Base-by-base conservation (phyloP, 2,797 vertebrate genomes). In the Podargus strigoides region DNA sequence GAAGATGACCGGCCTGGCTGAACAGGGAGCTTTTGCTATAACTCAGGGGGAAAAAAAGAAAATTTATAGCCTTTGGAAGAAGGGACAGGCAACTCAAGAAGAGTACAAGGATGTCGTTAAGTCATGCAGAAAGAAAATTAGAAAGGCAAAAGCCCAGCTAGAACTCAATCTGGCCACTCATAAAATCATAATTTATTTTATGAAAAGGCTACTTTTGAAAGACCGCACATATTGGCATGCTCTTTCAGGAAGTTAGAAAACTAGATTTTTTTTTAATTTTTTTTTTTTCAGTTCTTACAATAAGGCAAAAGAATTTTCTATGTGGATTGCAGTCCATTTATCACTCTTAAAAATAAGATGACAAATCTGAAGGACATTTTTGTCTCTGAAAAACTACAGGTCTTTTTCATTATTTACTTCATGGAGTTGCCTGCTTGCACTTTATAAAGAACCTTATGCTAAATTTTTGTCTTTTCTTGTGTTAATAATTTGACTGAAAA, bases 171-270 rank as follows among this genome's bases (percentile, higher is more conserved):
- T n/a, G n/a, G n/a, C n/a, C n/a, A n/a, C n/a, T n/a, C n/a, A n/a
- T n/a, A n/a, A n/a, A n/a, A n/a, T n/a, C 62, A 50, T 92, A 83
- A 90, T 93, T 85, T 64, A 50, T 81, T 94, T 47, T 76, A 76
- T 80, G 22, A 83, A 73, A 92, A 85, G 60, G 27, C 72, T 85
- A 20, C 41, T 64, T 91, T 32, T 80, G 47, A 90, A 87, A 85
- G 41, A 41, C 41, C 17, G 21, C n/a, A 49, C 2, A 0, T 52
- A 44, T 22, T 53, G 46, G 44, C 59, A 39, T 82, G 72, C 27
- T 59, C 22, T 70, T 84, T 67, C 21, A 67, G 34, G 12, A 92
- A 56, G n/a, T 79, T 34, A 6, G 30, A 70, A 79, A 59, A 42
- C 10, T 3, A 3, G n/a, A n/a, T n/a, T n/a, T n/a, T n/a, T n/a